These are phyloP conservation scores for Sycophila sp. DNA, from an alignment of 1,140 invertebrate species.

Conservation along the genomic window DNA sequence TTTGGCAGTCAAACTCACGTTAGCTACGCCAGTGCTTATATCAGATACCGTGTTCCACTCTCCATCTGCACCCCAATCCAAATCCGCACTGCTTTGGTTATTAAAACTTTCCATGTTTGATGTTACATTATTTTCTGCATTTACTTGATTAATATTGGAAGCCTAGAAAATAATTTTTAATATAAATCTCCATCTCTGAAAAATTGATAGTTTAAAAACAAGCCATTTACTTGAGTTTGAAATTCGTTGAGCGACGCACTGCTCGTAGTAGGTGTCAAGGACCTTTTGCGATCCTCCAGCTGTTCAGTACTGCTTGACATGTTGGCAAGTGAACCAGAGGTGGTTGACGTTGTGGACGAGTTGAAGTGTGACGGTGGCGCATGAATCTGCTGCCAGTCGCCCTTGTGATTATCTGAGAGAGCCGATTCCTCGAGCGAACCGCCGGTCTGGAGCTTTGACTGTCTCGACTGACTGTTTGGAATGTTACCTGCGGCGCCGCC, in stretches of 20 bases:
- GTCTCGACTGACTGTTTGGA: slow-evolving; percentile 35
- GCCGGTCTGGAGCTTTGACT: slow-evolving; percentile 35
- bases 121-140: slow-evolving; percentile 12
- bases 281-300: slow-evolving; percentile 48
- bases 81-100: slow-evolving; percentile 48
- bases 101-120: slow-evolving; percentile 12
- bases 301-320: slow-evolving; percentile 47
- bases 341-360: slow-evolving; percentile 37
- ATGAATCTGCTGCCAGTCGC: slow-evolving; percentile 50
- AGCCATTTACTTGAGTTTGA: slow-evolving; percentile 19
- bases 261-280: slow-evolving; percentile 42
- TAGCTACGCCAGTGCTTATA: slow-evolving; percentile 47
- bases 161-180: slow-evolving; percentile 15
- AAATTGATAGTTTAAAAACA: not conserved
- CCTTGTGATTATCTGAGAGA: slow-evolving; percentile 39
- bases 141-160: slow-evolving; percentile 6
- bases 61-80: slow-evolving; percentile 46
- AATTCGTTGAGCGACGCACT: slow-evolving; percentile 47
- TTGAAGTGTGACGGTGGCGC: slow-evolving; percentile 41
- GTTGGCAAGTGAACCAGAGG: slow-evolving; percentile 43
- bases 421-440: slow-evolving; percentile 29
- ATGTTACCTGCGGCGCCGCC: slow-evolving; percentile 5
- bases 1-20: slow-evolving; percentile 45
- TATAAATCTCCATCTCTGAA: not conserved
- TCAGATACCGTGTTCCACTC: slow-evolving; percentile 52